Conservation (phyloP, 1,140 invertebrate genomes). For the Lutraria rhynchaena region DNA sequence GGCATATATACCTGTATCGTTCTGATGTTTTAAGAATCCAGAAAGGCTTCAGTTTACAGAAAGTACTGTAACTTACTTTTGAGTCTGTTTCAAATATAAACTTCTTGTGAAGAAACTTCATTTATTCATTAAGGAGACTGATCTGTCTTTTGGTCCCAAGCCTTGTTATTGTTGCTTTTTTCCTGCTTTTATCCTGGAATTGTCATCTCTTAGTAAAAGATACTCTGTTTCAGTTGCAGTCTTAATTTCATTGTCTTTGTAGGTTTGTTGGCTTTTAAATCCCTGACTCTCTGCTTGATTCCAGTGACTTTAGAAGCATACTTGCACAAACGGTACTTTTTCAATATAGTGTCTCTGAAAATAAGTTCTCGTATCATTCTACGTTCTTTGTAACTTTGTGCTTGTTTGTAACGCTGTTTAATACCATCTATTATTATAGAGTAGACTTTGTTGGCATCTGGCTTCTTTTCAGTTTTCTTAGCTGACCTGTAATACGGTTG, state of each 20-base stretch:
- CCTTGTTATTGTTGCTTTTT: slow-evolving; percentile 49
- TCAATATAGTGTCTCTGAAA: not conserved
- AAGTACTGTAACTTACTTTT: slow-evolving; percentile 16
- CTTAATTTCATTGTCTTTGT: not conserved
- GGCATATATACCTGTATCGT: slow-evolving; percentile 54
- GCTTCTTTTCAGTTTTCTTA: no score
- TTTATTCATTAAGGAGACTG: slow-evolving; percentile 24
- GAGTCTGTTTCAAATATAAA: slow-evolving; percentile 13
- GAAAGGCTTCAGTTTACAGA: slow-evolving; percentile 27
- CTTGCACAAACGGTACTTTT: not conserved
- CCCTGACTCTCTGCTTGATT: not conserved
- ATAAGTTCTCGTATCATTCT: not conserved
- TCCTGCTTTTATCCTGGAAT: slow-evolving; percentile 53
- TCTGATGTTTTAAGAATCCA: slow-evolving; percentile 38
- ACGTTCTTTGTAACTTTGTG: not conserved
- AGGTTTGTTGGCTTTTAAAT: not conserved
- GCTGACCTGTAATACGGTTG: not conserved
- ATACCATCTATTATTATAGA: no score
- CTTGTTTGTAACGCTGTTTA: not conserved
- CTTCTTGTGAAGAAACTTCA: slow-evolving; percentile 48
- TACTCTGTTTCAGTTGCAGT: not conserved
- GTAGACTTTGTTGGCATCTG: no score
- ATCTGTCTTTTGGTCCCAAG: slow-evolving; percentile 46
- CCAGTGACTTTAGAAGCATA: slow-evolving; percentile 2
- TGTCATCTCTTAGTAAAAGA: slow-evolving; percentile 47